Evolutionary conservation across 2,113 vertebrate species (phyloP).

Genomic region (Centrocercus urophasianus): DNA sequence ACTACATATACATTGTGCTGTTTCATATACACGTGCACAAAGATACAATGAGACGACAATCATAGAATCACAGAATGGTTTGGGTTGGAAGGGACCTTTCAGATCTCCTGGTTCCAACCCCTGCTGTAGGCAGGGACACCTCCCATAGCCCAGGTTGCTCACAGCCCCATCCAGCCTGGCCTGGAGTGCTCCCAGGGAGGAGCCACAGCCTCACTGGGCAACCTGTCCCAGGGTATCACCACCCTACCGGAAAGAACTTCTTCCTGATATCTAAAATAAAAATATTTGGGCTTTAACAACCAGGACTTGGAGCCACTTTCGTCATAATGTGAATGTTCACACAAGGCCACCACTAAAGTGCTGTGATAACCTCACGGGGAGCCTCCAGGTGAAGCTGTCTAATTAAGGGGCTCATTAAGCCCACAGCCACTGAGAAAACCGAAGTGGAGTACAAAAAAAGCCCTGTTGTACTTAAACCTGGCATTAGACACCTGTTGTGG

Average conservation of each 20-base stretch:
- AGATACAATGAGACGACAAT: neutral
- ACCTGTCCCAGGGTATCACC: no score
- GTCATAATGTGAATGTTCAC: neutral
- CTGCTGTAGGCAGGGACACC: no score
- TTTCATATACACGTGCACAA: neutral
- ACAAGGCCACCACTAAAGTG: neutral
- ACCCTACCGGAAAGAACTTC: no score
- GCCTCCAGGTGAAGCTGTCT: conserved; percentile 7
- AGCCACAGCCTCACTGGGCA: no score
- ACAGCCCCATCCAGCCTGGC: no score
- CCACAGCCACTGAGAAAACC: conserved; percentile 23
- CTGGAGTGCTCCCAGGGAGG: no score
- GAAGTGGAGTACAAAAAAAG: neutral
- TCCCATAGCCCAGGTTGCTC: no score
- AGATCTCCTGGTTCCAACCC: no score
- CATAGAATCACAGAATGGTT: no score
- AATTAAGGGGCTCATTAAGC: neutral
- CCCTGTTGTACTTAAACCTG: neutral
- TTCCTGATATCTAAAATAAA: neutral
- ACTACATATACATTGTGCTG: neutral
- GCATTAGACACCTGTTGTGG: conserved; percentile 23
- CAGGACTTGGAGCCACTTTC: neutral
- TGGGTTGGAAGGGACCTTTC: no score
- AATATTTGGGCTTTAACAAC: neutral
- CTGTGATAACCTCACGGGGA: conserved; percentile 1